phyloP scores from a whole-genome alignment of 2,888 invertebrate genomes.

The Eristalinus aeneus region DNA sequence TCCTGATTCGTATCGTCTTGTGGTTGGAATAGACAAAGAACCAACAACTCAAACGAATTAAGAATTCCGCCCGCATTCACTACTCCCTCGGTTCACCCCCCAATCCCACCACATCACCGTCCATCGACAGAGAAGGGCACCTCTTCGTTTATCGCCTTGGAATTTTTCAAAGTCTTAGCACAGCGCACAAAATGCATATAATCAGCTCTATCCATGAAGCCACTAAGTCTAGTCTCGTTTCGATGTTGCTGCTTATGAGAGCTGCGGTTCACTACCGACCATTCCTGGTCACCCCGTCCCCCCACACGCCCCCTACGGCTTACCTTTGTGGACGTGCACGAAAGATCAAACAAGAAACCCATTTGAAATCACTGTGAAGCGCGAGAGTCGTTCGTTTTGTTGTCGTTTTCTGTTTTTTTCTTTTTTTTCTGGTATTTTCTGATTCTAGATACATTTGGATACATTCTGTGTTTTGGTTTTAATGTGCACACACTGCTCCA shows the following conservation, averaged over 20 bases:
- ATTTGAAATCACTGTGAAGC: conserved; percentile 61
- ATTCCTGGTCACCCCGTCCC: neutral
- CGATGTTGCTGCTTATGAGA: neutral
- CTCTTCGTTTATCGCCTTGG: conserved; percentile 44
- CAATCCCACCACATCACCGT: neutral
- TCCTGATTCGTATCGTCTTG: conserved; percentile 64
- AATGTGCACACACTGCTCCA: conserved; percentile 53
- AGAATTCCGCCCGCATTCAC: conserved; percentile 67
- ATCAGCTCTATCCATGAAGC: conserved; percentile 45
- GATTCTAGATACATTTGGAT: conserved; percentile 54
- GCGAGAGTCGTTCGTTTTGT: neutral
- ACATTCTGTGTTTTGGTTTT: conserved; percentile 45
- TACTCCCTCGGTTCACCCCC: neutral
- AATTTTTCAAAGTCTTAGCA: conserved; percentile 63
- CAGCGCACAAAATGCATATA: conserved; percentile 66
- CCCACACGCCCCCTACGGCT: neutral
- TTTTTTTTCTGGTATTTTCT: conserved; percentile 11
- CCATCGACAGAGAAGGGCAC: neutral
- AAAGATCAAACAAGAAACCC: conserved; percentile 65
- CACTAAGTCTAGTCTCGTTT: conserved; percentile 67
- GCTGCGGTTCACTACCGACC: neutral
- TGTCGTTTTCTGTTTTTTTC: neutral
- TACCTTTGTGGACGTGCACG: conserved; percentile 27
- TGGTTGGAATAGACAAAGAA: neutral
- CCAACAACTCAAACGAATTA: conserved; percentile 48